Base-by-base conservation (phyloP, 2,797 vertebrate species). In the Lithobates sylvaticus region DNA sequence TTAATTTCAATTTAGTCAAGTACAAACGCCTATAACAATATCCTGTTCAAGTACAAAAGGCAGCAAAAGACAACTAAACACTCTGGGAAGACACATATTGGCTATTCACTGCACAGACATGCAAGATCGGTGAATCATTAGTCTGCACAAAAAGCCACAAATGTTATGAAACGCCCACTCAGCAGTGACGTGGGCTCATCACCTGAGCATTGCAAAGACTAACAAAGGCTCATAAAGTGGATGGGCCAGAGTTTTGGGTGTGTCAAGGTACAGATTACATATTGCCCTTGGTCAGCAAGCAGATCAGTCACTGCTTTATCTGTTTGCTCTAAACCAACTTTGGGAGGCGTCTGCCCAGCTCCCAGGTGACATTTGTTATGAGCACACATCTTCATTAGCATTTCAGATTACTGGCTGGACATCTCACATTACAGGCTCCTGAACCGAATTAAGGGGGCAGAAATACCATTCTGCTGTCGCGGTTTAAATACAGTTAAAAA, bases 261-360 rank as follows among this genome's bases (percentile, higher is more conserved):
- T 87, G 86, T 83, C 44, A 29, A 83, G 68, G 32, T 74, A 74
- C 69, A 83, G 69, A 84, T 83, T 83, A 83, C 74, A 83, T 26
- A 72, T 36, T 74, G 81, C 81, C 81, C 58, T n/a, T 68, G 81
- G 86, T 68, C 69, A 83, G 36, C 67, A 42, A 69, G 76, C 15
- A 34, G 36, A 72, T 50, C 77, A 80, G 39, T 67, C 69, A 67
- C 68, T 2, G n/a, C n/a, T 69, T 68, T 61, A 81, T 86, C 78
- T 77, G n/a, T 76, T 61, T 70, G 69, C 47, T 47, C 47, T 71
- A 34, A 54, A 72, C 58, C 68, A 58, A 34, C 7, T 44, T 69
- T 50, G n/a, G 76, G 54, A 61, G 54, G 29, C 1, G 69, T 71
- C 78, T 39, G 23, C 23, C 44, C 29, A 27, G 7, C 10, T 50